Conservation (phyloP, 2,113 vertebrate genomes). For the Buteo buteo region DNA sequence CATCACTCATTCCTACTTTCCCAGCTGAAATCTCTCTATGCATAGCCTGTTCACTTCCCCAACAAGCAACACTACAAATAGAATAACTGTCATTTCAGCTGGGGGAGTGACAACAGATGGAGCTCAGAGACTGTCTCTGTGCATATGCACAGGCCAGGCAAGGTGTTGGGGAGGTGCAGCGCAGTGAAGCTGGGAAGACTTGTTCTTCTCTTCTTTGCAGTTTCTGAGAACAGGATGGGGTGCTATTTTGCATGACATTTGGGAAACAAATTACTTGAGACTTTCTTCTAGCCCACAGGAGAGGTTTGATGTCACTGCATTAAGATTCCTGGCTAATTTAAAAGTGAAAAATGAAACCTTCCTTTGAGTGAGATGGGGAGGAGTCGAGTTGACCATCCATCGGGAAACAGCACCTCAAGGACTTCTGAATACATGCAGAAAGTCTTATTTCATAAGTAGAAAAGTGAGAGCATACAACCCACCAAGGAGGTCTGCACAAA, state of each 20-base stretch:
- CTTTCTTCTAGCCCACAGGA: neutral
- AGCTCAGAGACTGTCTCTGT: slow-evolving; percentile 31
- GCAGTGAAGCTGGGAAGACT: neutral
- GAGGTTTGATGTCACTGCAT: neutral
- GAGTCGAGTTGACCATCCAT: neutral
- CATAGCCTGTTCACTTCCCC: neutral
- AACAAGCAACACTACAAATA: neutral
- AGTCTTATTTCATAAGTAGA: neutral
- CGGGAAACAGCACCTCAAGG: neutral
- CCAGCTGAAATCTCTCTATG: slow-evolving; percentile 6
- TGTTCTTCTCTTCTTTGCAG: neutral
- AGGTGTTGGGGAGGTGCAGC: slow-evolving; percentile 19
- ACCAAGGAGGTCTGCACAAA: neutral
- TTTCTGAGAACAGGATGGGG: neutral
- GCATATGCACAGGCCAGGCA: slow-evolving; percentile 31
- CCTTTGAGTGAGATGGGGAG: neutral
- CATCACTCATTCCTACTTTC: slow-evolving; percentile 29
- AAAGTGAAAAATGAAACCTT: neutral
- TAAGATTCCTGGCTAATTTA: neutral
- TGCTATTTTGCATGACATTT: slow-evolving; percentile 23
- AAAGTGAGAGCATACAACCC: neutral
- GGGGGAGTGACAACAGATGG: slow-evolving; percentile 51
- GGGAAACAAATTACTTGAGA: neutral
- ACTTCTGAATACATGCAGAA: neutral
- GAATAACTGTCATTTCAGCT: slow-evolving; percentile 8